phyloP scores from a whole-genome alignment of 1,140 invertebrate genomes.

The Chrysoperla carnea region DNA sequence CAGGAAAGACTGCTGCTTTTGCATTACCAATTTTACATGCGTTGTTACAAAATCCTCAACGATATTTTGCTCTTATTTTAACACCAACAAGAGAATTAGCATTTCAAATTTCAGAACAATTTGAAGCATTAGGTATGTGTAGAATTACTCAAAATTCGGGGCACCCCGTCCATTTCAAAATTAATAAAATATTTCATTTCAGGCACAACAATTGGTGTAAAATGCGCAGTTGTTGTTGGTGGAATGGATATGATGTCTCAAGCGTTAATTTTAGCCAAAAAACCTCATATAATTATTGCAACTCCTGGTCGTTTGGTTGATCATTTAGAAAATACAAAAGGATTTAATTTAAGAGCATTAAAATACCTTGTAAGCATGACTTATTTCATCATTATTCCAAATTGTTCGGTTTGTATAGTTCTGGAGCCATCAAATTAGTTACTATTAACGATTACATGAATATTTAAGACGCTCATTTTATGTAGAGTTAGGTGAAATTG shows the following conservation, averaged over 20 bases:
- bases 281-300: constrained; percentile 88
- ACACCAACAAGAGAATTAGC: constrained; percentile 96
- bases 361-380: constrained; percentile 56
- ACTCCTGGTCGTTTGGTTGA: constrained; percentile 82
- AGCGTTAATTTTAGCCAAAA: constrained; percentile 75
- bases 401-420: too few species aligned
- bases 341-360: constrained; percentile 72
- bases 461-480: too few species aligned
- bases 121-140: constrained; percentile 70
- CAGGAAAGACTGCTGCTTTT: constrained; percentile 96
- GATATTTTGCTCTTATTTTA: constrained; percentile 85
- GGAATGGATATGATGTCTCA: constrained; percentile 97
- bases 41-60: constrained; percentile 75
- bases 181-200: constrained; percentile 1
- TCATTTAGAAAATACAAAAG: constrained; percentile 87
- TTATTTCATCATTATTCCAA: not conserved
- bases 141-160: constrained; percentile 3
- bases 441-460: too few species aligned
- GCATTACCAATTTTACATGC: constrained; percentile 88
- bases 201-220: constrained; percentile 74
- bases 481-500: too few species aligned
- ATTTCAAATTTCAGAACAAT: constrained; percentile 90
- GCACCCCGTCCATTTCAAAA: constrained; percentile 4
- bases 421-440: too few species aligned
- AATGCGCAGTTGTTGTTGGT: constrained; percentile 90